Percentiles rank a stretch among this genome's conserved stretches.
Evolutionary conservation across 2,113 vertebrate genomes (phyloP).

Genomic region (Xyliphius kryptos): DNA sequence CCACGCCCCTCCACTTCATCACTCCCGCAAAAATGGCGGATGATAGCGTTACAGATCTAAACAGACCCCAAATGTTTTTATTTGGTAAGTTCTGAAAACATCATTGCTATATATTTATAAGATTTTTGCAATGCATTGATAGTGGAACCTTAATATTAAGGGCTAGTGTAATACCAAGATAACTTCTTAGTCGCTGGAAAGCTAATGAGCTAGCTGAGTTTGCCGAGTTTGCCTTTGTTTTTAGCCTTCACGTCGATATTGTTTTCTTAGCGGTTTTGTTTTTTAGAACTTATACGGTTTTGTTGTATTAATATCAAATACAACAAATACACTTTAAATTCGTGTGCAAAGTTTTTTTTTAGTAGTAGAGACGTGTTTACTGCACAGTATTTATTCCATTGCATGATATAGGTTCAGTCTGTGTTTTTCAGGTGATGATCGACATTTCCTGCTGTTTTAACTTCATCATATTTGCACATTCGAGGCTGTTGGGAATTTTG

Average conservation of each 20-base stretch:
- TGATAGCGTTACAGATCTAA: conserved; percentile 51
- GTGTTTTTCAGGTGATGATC: too few relatives aligned
- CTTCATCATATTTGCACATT: too few relatives aligned
- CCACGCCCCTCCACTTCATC: conserved; percentile 38
- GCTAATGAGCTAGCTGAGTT: conserved; percentile 9
- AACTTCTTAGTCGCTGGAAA: not conserved
- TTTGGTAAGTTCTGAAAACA: conserved; percentile 60
- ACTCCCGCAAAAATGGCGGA: conserved; percentile 62
- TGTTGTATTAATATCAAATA: not conserved
- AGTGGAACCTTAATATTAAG: not conserved
- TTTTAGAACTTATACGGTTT: not conserved
- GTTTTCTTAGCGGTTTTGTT: not conserved
- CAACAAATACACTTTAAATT: not conserved
- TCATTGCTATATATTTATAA: not conserved
- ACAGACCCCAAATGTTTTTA: conserved; percentile 68
- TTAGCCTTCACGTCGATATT: not conserved
- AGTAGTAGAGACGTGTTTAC: too few relatives aligned
- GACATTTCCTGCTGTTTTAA: too few relatives aligned
- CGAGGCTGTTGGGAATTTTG: too few relatives aligned
- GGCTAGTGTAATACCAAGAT: not conserved
- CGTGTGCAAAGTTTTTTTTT: not conserved
- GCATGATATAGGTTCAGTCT: too few relatives aligned
- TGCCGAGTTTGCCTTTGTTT: conserved; percentile 29
- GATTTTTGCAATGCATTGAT: too few relatives aligned
- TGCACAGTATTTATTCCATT: too few relatives aligned